Evolutionary conservation across 2,888 invertebrate species (phyloP).

Genomic region (Tipula unca): DNA sequence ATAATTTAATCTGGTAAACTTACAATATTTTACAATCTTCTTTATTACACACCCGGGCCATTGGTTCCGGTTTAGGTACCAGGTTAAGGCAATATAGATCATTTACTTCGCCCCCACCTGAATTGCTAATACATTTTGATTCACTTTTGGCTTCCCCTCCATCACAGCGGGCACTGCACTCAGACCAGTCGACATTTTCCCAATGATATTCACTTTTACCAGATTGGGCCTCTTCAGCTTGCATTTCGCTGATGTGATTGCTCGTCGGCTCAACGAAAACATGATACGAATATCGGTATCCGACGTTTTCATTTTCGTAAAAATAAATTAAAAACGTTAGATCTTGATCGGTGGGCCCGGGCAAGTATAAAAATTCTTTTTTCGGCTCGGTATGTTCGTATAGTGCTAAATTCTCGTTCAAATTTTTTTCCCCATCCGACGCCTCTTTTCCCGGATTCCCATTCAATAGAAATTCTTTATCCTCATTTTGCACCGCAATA

Average conservation of each 20-base stretch:
- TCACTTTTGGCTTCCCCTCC: conserved; percentile 48
- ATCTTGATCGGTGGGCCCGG: conserved; percentile 53
- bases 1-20: background rate
- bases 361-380: conserved; percentile 50
- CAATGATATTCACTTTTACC: conserved; percentile 44
- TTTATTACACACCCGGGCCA: conserved; percentile 43
- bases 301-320: conserved; percentile 21
- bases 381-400: conserved; percentile 45
- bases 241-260: no score
- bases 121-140: conserved; percentile 50
- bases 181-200: conserved; percentile 53
- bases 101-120: conserved; percentile 49
- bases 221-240: background rate
- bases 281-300: conserved; percentile 23
- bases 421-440: conserved; percentile 41
- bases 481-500: conserved; percentile 48
- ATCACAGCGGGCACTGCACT: conserved; percentile 54
- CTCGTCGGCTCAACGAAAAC: background rate
- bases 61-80: conserved; percentile 38
- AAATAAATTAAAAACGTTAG: conserved; percentile 36
- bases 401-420: conserved; percentile 44
- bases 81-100: conserved; percentile 42
- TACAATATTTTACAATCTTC: conserved; percentile 45
- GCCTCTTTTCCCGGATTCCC: conserved; percentile 46
- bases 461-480: conserved; percentile 48